Evolutionary conservation across 1,140 invertebrate species (phyloP).

Genomic region (Plectrocnemia conspersa): DNA sequence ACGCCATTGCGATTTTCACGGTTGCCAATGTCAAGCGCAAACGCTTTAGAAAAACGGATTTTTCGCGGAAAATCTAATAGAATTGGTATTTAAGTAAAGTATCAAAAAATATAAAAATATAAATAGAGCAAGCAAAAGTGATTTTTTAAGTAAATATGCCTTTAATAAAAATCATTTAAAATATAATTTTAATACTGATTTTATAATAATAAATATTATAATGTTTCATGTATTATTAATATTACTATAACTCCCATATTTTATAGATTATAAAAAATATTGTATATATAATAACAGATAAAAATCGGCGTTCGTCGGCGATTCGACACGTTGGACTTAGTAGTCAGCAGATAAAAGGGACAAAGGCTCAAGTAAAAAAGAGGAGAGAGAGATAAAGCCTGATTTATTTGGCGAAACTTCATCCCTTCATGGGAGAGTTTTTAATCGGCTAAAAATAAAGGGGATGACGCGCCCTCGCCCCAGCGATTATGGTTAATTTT

Average conservation of each 20-base stretch:
- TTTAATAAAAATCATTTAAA: background rate
- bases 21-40: too few relatives aligned
- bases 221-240: too few relatives aligned
- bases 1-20: too few relatives aligned
- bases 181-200: background rate
- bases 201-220: background rate
- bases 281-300: conserved; percentile 1
- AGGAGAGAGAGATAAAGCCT: conserved; percentile 13
- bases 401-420: conserved; percentile 17
- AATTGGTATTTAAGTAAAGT: too few relatives aligned
- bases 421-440: conserved; percentile 6
- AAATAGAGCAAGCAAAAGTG: background rate
- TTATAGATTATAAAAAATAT: too few relatives aligned
- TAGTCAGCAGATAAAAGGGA: background rate
- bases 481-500: background rate
- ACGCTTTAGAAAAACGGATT: too few relatives aligned
- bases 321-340: conserved; percentile 15
- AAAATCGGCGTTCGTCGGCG: conserved; percentile 4
- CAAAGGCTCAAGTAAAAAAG: conserved; percentile 3
- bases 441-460: background rate
- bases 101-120: too few relatives aligned
- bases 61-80: too few relatives aligned
- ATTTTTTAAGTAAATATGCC: background rate
- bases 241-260: too few relatives aligned
- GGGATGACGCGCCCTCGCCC: background rate